Evolutionary conservation across 2,113 vertebrate species (phyloP).

Genomic region (Plectropomus leopardus): DNA sequence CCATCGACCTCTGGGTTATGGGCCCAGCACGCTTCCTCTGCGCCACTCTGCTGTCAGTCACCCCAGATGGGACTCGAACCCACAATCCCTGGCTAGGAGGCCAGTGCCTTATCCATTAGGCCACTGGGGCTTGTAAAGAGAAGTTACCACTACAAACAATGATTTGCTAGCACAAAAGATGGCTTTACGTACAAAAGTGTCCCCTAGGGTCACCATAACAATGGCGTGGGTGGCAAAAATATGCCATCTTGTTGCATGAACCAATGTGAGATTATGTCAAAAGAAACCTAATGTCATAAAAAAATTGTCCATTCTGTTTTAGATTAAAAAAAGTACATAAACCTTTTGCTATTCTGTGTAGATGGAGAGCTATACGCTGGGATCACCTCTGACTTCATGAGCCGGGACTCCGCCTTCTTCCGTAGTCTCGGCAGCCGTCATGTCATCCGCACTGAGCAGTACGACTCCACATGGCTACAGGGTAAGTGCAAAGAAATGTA

Average conservation of each 20-base stretch:
- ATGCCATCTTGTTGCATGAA: background rate
- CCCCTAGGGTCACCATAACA: too few relatives aligned
- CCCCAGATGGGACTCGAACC: slow-evolving; percentile 78
- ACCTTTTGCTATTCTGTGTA: slow-evolving; percentile 48
- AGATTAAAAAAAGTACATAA: background rate
- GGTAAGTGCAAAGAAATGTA: slow-evolving; percentile 66
- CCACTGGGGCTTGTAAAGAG: slow-evolving; percentile 80
- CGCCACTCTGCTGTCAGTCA: slow-evolving; percentile 81
- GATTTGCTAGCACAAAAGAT: too few relatives aligned
- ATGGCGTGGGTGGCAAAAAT: background rate
- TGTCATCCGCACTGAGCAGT: slow-evolving; percentile 88
- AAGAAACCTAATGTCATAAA: too few relatives aligned
- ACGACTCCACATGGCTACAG: slow-evolving; percentile 88
- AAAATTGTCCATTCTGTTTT: background rate
- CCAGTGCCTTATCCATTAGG: slow-evolving; percentile 82
- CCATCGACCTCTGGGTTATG: slow-evolving; percentile 87
- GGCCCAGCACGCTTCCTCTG: slow-evolving; percentile 87
- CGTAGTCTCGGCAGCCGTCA: slow-evolving; percentile 85
- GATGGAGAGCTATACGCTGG: slow-evolving; percentile 87
- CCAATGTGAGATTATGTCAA: background rate
- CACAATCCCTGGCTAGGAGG: slow-evolving; percentile 78
- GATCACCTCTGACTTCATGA: slow-evolving; percentile 89
- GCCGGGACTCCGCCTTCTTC: slow-evolving; percentile 87
- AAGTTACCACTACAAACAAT: too few relatives aligned
- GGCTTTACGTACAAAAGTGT: too few relatives aligned